Evolutionary conservation across 2,797 vertebrate species (phyloP).

Genomic region (Anabacerthia variegaticeps): DNA sequence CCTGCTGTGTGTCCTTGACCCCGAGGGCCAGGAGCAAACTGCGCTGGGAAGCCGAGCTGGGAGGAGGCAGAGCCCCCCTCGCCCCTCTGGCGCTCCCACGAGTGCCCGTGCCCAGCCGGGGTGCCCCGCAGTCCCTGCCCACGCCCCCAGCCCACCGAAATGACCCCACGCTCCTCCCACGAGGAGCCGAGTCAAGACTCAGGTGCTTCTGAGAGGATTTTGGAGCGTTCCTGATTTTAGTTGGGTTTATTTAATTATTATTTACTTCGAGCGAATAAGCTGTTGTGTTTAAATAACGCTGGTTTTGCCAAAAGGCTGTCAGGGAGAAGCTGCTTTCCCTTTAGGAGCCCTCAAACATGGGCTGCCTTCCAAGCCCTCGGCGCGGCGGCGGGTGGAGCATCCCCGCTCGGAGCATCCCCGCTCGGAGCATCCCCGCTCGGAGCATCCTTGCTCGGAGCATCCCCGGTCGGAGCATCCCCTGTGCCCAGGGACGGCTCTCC

Average conservation of each 20-base stretch:
- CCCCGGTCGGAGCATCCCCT: neutral
- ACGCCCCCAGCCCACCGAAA: neutral
- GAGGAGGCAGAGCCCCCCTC: neutral
- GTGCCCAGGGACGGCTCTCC: neutral
- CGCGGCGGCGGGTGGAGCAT: neutral
- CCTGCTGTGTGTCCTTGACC: accelerated
- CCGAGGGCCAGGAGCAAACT: neutral
- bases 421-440: neutral
- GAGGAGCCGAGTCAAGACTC: neutral
- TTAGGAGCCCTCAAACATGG: slow-evolving; percentile 3
- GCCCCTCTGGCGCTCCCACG: accelerated
- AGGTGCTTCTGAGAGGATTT: neutral
- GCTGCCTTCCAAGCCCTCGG: slow-evolving; percentile 9
- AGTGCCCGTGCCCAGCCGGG: accelerated
- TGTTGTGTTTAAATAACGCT: slow-evolving; percentile 11
- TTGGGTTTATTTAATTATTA: slow-evolving; percentile 31
- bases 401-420: accelerated
- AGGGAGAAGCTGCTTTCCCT: slow-evolving; percentile 37
- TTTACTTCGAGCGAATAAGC: slow-evolving; percentile 17
- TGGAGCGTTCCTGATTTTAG: neutral
- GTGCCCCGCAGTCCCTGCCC: neutral
- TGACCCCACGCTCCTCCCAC: accelerated
- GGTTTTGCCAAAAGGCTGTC: neutral
- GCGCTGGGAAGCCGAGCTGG: accelerated
- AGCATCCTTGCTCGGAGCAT: accelerated